Percentiles rank a stretch among this genome's conserved stretches.
Evolutionary conservation across 2,888 invertebrate species (phyloP).

Genomic region (Marronus borbonicus): DNA sequence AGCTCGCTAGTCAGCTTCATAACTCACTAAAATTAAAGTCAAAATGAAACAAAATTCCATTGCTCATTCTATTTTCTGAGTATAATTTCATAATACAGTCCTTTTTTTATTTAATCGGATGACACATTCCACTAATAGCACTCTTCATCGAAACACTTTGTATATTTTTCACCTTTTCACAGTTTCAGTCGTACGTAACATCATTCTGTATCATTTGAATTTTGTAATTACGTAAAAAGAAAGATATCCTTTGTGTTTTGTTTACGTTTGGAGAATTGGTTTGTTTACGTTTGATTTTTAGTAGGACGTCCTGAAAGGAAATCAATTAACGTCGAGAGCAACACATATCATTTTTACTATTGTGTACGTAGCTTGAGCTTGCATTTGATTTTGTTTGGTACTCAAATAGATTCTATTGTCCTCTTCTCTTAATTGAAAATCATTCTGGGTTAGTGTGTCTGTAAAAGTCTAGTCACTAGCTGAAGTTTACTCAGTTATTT

Average conservation of each 20-base stretch:
- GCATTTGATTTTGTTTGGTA: background rate
- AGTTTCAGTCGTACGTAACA: conserved; percentile 12
- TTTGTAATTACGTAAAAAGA: background rate
- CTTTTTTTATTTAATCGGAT: background rate
- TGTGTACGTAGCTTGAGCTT: conserved; percentile 1
- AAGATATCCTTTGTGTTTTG: background rate
- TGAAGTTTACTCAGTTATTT: too few species aligned
- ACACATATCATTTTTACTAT: background rate
- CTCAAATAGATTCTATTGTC: too few species aligned
- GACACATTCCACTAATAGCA: background rate
- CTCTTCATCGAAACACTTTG: conserved; percentile 12
- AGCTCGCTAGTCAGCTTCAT: too few species aligned
- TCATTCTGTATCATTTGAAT: conserved; percentile 24
- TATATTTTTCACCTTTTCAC: conserved; percentile 18
- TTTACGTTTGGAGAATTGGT: background rate
- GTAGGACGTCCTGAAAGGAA: background rate
- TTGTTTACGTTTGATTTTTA: background rate
- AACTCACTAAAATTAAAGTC: too few species aligned
- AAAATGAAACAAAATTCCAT: too few species aligned
- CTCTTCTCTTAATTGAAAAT: too few species aligned
- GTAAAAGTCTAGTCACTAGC: too few species aligned
- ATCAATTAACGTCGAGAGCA: conserved; percentile 9
- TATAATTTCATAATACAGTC: background rate
- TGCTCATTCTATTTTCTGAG: background rate
- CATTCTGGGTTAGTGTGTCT: too few species aligned